Evolutionary conservation across 2,113 vertebrate species (phyloP).

Genomic region (Sporophila hypoxantha): DNA sequence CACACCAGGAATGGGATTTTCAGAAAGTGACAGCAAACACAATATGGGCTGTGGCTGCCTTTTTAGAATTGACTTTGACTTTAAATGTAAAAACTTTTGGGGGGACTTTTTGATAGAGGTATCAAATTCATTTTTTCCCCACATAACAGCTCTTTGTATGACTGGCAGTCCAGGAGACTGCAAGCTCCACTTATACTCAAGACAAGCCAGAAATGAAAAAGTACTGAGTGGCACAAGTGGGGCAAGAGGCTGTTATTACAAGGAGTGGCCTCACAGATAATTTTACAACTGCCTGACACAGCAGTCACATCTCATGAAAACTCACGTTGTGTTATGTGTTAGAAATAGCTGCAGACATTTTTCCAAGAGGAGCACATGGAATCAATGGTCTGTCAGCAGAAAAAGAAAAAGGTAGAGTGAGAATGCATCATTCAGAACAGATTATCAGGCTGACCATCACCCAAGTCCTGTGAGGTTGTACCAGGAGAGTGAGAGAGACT

Average conservation of each 20-base stretch:
- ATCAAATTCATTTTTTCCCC: not conserved
- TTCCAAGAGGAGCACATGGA: not conserved
- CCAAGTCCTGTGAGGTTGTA: not conserved
- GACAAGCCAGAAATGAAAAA: not conserved
- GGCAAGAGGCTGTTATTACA: not conserved
- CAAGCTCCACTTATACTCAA: not conserved
- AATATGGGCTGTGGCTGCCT: constrained; percentile 23
- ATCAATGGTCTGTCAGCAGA: not conserved
- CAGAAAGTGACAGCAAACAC: constrained; percentile 42
- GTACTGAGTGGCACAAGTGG: not conserved
- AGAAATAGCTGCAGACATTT: not conserved
- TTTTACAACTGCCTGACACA: not conserved
- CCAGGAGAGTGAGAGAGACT: not conserved
- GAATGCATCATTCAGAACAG: not conserved
- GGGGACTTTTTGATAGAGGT: not conserved
- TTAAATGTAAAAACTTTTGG: not conserved
- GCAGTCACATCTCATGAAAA: not conserved
- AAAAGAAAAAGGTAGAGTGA: not conserved
- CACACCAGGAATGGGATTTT: constrained; percentile 15
- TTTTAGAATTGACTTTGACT: constrained; percentile 17
- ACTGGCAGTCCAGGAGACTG: not conserved
- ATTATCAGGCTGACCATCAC: not conserved
- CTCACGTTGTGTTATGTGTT: not conserved
- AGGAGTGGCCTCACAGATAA: not conserved
- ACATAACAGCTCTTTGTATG: not conserved